phyloP scores from a whole-genome alignment of 2,797 vertebrate species.

The Liasis olivaceus region DNA sequence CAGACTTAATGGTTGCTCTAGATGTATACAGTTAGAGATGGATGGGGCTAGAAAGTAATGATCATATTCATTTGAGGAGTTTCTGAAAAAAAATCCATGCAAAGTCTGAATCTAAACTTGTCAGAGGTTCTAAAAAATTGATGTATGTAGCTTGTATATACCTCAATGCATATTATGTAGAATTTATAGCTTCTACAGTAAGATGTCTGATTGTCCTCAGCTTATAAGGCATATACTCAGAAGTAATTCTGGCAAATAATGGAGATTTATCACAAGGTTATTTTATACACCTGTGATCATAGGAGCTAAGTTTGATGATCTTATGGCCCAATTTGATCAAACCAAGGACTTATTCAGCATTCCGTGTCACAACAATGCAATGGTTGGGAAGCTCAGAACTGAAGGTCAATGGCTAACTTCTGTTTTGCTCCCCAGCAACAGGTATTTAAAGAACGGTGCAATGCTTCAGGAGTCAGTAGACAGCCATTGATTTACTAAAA shows the following conservation, averaged over 20 bases:
- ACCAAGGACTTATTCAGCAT: background rate
- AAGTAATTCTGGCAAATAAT: background rate
- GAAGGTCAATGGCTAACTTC: background rate
- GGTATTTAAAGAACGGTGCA: background rate
- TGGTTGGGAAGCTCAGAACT: background rate
- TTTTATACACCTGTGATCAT: background rate
- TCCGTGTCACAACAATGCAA: background rate
- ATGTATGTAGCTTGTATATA: background rate
- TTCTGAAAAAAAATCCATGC: background rate
- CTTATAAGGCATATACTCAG: background rate
- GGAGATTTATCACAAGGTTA: background rate
- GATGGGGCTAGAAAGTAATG: slow-evolving; percentile 17
- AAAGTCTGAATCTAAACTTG: background rate
- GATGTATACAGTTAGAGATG: slow-evolving; percentile 6
- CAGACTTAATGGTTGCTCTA: slow-evolving; percentile 16
- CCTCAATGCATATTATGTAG: background rate
- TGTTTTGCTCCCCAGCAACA: background rate
- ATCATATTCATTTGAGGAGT: background rate
- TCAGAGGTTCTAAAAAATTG: background rate
- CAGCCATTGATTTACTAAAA: background rate
- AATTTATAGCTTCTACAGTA: background rate
- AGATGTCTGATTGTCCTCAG: background rate
- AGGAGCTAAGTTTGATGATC: background rate
- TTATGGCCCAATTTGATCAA: background rate
- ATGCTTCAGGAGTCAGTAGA: background rate